These are phyloP conservation scores for Pseudoatta argentina DNA, from an alignment of 1,140 invertebrate species.

Conservation along the genomic window DNA sequence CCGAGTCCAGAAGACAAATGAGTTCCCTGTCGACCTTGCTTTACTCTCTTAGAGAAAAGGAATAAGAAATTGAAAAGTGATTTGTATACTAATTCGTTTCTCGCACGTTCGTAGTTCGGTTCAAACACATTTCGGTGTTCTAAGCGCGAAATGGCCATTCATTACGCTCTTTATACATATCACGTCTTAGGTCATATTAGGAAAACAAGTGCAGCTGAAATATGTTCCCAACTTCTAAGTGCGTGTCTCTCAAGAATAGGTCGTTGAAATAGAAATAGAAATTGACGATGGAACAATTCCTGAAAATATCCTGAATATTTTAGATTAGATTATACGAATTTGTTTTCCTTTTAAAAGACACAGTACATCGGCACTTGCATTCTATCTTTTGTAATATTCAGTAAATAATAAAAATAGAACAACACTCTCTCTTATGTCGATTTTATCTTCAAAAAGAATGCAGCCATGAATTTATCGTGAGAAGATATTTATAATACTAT, in stretches of 20 bases:
- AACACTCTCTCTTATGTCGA: too few species aligned
- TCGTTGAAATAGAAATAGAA: not conserved
- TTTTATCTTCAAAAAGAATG: too few species aligned
- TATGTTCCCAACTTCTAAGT: not conserved
- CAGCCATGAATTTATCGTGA: too few species aligned
- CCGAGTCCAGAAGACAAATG: constrained; percentile 74
- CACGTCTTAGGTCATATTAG: constrained; percentile 13
- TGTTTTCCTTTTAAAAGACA: not conserved
- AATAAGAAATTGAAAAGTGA: constrained; percentile 72
- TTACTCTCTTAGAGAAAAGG: constrained; percentile 52
- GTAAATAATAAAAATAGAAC: too few species aligned
- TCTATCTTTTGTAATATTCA: too few species aligned
- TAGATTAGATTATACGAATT: not conserved
- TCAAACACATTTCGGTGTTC: constrained; percentile 37
- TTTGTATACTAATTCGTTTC: constrained; percentile 64
- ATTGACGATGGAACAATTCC: not conserved
- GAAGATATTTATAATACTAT: too few species aligned
- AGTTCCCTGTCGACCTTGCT: constrained; percentile 61
- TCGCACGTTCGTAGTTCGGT: not conserved
- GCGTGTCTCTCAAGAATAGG: not conserved
- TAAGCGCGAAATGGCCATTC: not conserved
- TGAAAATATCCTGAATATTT: not conserved
- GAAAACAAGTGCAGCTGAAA: constrained; percentile 8
- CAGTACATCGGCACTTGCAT: too few species aligned
- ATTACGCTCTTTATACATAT: not conserved